Evolutionary conservation across 23 tunicate species (phyloP).

Genomic region (Phallusia fumigata): DNA sequence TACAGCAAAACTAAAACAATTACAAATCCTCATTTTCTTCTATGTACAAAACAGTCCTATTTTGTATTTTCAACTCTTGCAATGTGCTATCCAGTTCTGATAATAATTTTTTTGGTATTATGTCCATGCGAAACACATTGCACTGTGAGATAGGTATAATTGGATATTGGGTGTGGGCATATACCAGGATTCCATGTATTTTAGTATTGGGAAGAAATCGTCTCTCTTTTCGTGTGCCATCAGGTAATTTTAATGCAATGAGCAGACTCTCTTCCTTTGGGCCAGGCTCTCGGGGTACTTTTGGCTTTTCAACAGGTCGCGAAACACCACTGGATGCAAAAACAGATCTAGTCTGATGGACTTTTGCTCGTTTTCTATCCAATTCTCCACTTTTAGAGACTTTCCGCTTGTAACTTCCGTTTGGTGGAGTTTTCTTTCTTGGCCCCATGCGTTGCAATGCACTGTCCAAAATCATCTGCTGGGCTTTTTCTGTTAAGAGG

Average conservation of each 20-base stretch:
- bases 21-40: constrained; percentile 62
- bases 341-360: constrained; percentile 50
- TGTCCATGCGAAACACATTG: constrained; percentile 64
- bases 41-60: constrained; percentile 77
- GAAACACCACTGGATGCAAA: constrained; percentile 19
- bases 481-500: constrained; percentile 64
- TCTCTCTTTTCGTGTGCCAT: constrained; percentile 77
- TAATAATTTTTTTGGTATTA: constrained; percentile 51
- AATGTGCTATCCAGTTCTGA: constrained; percentile 31
- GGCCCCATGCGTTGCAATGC: constrained; percentile 1
- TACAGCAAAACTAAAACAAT: background rate
- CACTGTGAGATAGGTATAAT: constrained; percentile 29
- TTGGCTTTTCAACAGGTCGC: constrained; percentile 11
- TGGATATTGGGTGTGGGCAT: constrained; percentile 49
- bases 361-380: constrained; percentile 33
- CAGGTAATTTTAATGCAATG: constrained; percentile 81
- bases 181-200: constrained; percentile 40
- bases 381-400: constrained; percentile 5
- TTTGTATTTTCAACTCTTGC: constrained; percentile 31
- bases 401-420: constrained; percentile 23
- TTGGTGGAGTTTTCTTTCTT: constrained; percentile 25
- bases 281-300: constrained; percentile 50
- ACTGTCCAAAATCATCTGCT: constrained; percentile 82
- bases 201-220: constrained; percentile 48
- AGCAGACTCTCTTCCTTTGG: constrained; percentile 52